phyloP scores from a whole-genome alignment of 2,888 invertebrate genomes.

The Limnephilus marmoratus region DNA sequence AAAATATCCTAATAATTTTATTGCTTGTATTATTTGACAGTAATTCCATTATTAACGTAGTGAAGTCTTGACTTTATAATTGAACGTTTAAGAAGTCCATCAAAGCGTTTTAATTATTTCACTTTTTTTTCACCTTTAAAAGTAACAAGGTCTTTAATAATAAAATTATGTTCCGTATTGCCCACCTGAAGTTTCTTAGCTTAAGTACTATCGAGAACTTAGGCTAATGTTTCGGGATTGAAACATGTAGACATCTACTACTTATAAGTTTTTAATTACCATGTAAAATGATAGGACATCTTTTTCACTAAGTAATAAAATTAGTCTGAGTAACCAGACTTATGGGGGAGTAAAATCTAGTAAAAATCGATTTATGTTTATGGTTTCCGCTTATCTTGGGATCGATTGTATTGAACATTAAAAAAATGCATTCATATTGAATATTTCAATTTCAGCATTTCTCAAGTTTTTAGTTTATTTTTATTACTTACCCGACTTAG shows the following conservation, averaged over 20 bases:
- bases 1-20: background rate
- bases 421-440: background rate
- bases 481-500: background rate
- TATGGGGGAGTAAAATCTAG: background rate
- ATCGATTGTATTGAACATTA: background rate
- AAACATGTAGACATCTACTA: background rate
- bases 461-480: background rate
- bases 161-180: background rate
- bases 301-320: background rate
- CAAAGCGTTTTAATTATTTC: background rate
- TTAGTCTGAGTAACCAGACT: background rate
- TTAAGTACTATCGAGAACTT: background rate
- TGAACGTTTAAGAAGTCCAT: background rate
- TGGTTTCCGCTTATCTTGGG: background rate
- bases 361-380: background rate
- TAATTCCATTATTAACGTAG: background rate
- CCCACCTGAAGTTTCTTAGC: background rate
- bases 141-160: too few relatives aligned
- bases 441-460: background rate
- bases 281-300: background rate
- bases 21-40: background rate
- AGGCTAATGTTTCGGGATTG: background rate
- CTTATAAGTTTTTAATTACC: background rate
- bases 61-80: background rate
- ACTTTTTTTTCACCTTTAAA: too few relatives aligned